Evolutionary conservation across 2,888 invertebrate species (phyloP).

Genomic region (Pandemis heparana): DNA sequence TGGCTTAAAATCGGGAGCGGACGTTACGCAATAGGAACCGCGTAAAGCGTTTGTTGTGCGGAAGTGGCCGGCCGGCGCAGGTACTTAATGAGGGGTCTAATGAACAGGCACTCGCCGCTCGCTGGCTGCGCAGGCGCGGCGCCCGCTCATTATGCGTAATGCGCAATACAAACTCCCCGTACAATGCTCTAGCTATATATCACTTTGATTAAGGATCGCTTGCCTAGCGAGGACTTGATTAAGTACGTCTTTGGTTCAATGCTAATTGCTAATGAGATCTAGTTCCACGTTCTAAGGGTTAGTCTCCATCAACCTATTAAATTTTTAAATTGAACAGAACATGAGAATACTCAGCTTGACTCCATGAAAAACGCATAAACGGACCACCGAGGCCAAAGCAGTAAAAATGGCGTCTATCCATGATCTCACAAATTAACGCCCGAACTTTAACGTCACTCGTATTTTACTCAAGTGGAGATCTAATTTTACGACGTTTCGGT

Average conservation of each 20-base stretch:
- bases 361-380: slow-evolving; percentile 7
- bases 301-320: not conserved
- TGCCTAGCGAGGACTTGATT: slow-evolving; percentile 2
- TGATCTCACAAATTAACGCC: slow-evolving; percentile 44
- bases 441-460: slow-evolving; percentile 42
- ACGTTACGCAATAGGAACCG: slow-evolving; percentile 73
- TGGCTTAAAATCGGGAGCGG: slow-evolving; percentile 63
- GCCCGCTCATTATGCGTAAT: slow-evolving; percentile 59
- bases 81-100: slow-evolving; percentile 63
- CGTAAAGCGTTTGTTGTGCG: slow-evolving; percentile 69
- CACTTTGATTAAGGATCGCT: slow-evolving; percentile 35
- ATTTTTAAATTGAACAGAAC: not conserved
- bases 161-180: slow-evolving; percentile 56
- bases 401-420: slow-evolving; percentile 31
- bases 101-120: slow-evolving; percentile 51
- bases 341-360: not conserved
- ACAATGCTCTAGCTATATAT: slow-evolving; percentile 26
- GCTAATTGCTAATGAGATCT: slow-evolving; percentile 32
- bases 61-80: slow-evolving; percentile 58
- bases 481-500: slow-evolving; percentile 39
- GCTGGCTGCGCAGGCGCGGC: slow-evolving; percentile 52
- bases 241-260: slow-evolving; percentile 12
- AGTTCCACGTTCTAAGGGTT: slow-evolving; percentile 5
- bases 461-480: slow-evolving; percentile 39
- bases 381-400: slow-evolving; percentile 21